phyloP scores from a whole-genome alignment of 2,888 invertebrate species.

The Agrotis exclamationis region DNA sequence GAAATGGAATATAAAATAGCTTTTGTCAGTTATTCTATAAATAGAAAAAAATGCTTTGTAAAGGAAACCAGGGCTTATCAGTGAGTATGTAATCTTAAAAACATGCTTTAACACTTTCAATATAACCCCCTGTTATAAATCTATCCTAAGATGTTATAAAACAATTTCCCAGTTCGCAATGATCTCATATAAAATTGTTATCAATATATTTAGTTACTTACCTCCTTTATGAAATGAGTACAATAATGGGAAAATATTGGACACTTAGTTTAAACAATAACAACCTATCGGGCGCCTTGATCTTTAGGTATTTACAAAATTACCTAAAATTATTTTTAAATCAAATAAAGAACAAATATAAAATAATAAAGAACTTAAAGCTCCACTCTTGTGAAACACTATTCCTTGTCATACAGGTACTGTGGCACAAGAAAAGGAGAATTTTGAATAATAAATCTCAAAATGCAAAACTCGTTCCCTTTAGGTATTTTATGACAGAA shows the following conservation, averaged over 20 bases:
- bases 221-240: slow-evolving; percentile 71
- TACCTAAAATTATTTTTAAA: slow-evolving; percentile 77
- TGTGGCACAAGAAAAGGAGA: slow-evolving; percentile 80
- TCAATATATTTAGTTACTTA: slow-evolving; percentile 70
- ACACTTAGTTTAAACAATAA: slow-evolving; percentile 77
- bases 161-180: slow-evolving; percentile 65
- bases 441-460: slow-evolving; percentile 77
- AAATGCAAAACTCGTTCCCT: slow-evolving; percentile 70
- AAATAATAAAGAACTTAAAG: slow-evolving; percentile 74
- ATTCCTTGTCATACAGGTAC: slow-evolving; percentile 77
- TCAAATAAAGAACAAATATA: slow-evolving; percentile 60
- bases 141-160: slow-evolving; percentile 66
- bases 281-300: slow-evolving; percentile 75
- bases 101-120: slow-evolving; percentile 64
- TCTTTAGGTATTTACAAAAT: slow-evolving; percentile 84
- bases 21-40: slow-evolving; percentile 73
- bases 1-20: slow-evolving; percentile 66
- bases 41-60: slow-evolving; percentile 69
- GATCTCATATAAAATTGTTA: slow-evolving; percentile 74
- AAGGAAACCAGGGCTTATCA: slow-evolving; percentile 61
- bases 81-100: slow-evolving; percentile 58
- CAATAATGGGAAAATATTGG: slow-evolving; percentile 74
- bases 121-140: slow-evolving; percentile 63
- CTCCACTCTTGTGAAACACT: slow-evolving; percentile 82
- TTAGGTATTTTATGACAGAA: slow-evolving; percentile 78